Evolutionary conservation across 2,113 vertebrate genomes (phyloP), one percentile per base, ranked within the genome.

Genomic region (Varanus komodoensis): DNA sequence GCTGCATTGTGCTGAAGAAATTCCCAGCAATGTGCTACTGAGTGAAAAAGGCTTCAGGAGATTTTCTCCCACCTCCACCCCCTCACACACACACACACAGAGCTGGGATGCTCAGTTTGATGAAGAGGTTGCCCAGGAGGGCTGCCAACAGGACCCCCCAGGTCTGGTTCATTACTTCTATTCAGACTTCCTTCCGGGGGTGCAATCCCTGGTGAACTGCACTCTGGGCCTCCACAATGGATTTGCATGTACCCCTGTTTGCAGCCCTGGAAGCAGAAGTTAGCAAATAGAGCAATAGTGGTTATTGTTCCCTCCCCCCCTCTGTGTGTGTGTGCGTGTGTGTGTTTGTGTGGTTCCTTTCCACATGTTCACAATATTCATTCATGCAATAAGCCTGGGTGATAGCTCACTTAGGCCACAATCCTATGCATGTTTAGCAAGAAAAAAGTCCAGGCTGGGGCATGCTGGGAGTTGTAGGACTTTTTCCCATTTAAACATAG

Each of bases 1-100:
- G 95, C 75, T 1, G 73, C 90, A 93, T 95, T 95, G 93, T 96
- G 83, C 73, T 84, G 57, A 87, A 78, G 89, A 86, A 90, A 23
- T 91, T 93, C 94, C 95, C 93, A 86, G 94, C 67, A 80, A 3
- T n/a, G 15, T 11, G 19, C 0, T 38, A 71, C 92, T 91, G 87
- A 85, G 82, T 54, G 38, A 88, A 92, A 95, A 91, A 90, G 94
- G 73, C 88, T 6, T 85, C 17, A 87, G 91, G 93, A 93, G 94
- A 77, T 11, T 44, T 23, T 48, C 21, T 21, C n/a, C 19, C n/a
- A 21, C 61, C 61, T 3, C 57, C 57, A 12, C 57, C 14, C 11
- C 57, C 8, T 2, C 38, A 44, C 38, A 44, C 38, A 44, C 17
- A 34, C 14, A n/a, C 32, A 2, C 57, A 73, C 48, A 38, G 44